Evolutionary conservation across 1,140 invertebrate genomes (phyloP), one percentile per base, ranked within the genome.

Genomic region (Wasmannia auropunctata): DNA sequence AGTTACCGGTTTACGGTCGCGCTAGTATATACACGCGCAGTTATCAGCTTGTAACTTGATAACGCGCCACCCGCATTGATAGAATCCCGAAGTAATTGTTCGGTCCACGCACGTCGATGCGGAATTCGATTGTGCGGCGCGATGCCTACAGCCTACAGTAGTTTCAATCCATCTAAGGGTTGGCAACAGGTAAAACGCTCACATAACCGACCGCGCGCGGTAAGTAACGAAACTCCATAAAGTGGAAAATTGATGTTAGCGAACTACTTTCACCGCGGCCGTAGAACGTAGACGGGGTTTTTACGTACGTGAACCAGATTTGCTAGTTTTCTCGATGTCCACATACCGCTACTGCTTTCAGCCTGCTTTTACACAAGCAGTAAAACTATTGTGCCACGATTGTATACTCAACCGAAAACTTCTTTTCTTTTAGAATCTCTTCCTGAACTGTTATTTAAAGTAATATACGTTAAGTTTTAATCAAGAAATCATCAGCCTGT

Each of bases 211-310:
- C 63, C 46, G 63, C 37, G 43, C 22, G 65, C 49, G 51, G 28
- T 81, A 81, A 81, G 79, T 81, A 81, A 81, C 79, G 65, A 72
- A 81, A 81, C 65, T 81, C 79, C 79, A 81, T 81, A 81, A 81
- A 81, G 63, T 72, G 16, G 79, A 81, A 70, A 81, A 81, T 81
- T 81, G 65, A 81, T 81, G 79, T 81, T 81, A 58, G 65, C 65
- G 19, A 81, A 81, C 65, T 72, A 72, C 79, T 72, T 72, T 81
- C 49, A 40, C 34, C 51, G 79, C 37, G 25, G 34, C 25, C 25
- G 65, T 80, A 67, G 28, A 67, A 37, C 51, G 34, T 40, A n/a
- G n/a, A n/a, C 31, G 43, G 43, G 43, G n/a, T 81, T 80, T 81
- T 81, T 81, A 81, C 34, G 79, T 37, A 37, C 25, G 22, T 25